These are phyloP conservation scores for Myzus persicae DNA, from an alignment of 1,140 invertebrate genomes.

Conservation along the genomic window DNA sequence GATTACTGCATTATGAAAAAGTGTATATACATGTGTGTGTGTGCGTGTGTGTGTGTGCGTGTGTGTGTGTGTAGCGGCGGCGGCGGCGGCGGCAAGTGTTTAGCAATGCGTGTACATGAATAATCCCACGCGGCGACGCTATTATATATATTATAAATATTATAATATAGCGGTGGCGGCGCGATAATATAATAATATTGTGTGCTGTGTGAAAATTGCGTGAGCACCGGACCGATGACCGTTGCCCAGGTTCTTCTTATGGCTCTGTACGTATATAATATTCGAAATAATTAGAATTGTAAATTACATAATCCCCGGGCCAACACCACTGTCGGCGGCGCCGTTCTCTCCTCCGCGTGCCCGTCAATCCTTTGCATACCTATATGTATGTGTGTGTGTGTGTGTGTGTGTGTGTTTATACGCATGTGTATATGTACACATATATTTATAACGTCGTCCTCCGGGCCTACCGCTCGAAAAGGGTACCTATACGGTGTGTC, in stretches of 20 bases:
- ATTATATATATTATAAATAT: slow-evolving; percentile 23
- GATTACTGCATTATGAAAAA: slow-evolving; percentile 36
- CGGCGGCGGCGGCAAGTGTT: not conserved
- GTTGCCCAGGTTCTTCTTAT: slow-evolving; percentile 48
- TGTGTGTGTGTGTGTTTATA: too few species aligned
- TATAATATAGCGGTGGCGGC: not conserved
- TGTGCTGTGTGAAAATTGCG: not conserved
- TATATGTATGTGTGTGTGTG: too few species aligned
- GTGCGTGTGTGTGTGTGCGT: too few species aligned
- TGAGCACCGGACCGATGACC: slow-evolving; percentile 46
- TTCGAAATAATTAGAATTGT: slow-evolving; percentile 57
- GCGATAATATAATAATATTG: slow-evolving; percentile 3
- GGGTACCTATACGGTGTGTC: not conserved
- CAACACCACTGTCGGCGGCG: not conserved
- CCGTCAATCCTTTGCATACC: not conserved
- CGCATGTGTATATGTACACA: too few species aligned
- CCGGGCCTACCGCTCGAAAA: not conserved
- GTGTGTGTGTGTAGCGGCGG: too few species aligned
- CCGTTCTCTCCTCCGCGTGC: not conserved
- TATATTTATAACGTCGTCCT: not conserved
- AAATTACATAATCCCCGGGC: slow-evolving; percentile 47
- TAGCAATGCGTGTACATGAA: slow-evolving; percentile 52
- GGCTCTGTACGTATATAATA: not conserved
- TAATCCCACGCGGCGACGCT: slow-evolving; percentile 31
- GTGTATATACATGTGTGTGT: not conserved